These are phyloP conservation scores for Dynastes tityus DNA, from an alignment of 2,888 invertebrate genomes.

Conservation along the genomic window DNA sequence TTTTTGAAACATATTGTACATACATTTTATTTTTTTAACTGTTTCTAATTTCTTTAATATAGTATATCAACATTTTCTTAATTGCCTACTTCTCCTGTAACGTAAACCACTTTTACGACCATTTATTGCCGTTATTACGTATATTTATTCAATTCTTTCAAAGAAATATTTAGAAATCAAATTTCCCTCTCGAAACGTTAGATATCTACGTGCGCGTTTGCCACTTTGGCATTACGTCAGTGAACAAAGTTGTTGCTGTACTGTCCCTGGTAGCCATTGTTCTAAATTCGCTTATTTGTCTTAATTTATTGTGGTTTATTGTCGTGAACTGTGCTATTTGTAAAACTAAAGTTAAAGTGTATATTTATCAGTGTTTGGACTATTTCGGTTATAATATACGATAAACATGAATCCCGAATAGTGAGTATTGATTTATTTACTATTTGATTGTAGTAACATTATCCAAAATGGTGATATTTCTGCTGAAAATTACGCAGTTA, in stretches of 20 bases:
- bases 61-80: too few species aligned
- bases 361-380: constrained; percentile 45
- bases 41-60: too few species aligned
- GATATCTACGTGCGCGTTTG: constrained; percentile 61
- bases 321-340: constrained; percentile 55
- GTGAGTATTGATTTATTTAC: constrained; percentile 72
- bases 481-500: constrained; percentile 63
- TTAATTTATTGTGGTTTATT: constrained; percentile 60
- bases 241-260: constrained; percentile 62
- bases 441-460: constrained; percentile 58
- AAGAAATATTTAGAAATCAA: constrained; percentile 48
- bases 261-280: constrained; percentile 66
- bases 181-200: constrained; percentile 56
- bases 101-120: too few species aligned
- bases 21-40: too few species aligned
- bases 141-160: constrained; percentile 9
- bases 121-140: too few species aligned
- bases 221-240: constrained; percentile 67
- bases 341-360: constrained; percentile 43
- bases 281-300: constrained; percentile 67
- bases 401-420: constrained; percentile 71
- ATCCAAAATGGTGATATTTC: constrained; percentile 63
- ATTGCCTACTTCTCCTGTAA: too few species aligned
- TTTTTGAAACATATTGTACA: too few species aligned
- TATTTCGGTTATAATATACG: constrained; percentile 30